phyloP scores from a whole-genome alignment of 1,140 invertebrate species.

The Drosophila navojoa region DNA sequence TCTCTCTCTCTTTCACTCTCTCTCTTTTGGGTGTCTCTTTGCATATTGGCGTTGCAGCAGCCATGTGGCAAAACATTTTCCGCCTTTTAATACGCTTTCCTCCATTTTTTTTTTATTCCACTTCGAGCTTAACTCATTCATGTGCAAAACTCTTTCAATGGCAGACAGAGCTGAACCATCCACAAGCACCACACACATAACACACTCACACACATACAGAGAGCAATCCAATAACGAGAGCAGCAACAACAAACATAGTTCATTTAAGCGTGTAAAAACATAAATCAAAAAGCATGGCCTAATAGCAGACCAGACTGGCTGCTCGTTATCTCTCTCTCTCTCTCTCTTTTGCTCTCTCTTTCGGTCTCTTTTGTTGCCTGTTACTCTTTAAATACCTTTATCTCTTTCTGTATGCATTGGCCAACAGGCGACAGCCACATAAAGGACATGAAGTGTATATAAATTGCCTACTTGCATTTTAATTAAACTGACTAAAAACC shows the following conservation, averaged over 20 bases:
- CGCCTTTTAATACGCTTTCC: constrained; percentile 61
- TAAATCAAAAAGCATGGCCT: constrained; percentile 78
- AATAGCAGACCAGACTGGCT: constrained; percentile 53
- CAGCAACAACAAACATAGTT: constrained; percentile 59
- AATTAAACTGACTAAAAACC: constrained; percentile 80
- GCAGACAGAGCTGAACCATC: constrained; percentile 22
- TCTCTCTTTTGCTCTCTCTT: constrained; percentile 1
- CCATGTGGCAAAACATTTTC: constrained; percentile 60
- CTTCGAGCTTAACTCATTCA: constrained; percentile 63
- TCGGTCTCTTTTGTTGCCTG: neutral
- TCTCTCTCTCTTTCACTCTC: too few relatives aligned
- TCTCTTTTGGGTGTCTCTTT: neutral
- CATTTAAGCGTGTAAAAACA: constrained; percentile 81
- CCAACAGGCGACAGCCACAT: constrained; percentile 27
- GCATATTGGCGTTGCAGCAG: constrained; percentile 32
- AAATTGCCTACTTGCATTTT: constrained; percentile 83
- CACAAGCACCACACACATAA: neutral
- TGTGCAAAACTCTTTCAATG: constrained; percentile 73
- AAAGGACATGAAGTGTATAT: constrained; percentile 75
- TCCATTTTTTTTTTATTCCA: neutral
- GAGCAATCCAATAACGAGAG: constrained; percentile 8
- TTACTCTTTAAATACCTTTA: constrained; percentile 11
- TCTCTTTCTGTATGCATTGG: constrained; percentile 15
- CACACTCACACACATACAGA: neutral
- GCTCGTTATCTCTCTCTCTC: neutral